Conservation (phyloP, 2,113 vertebrate genomes). For the Pimephales promelas region DNA sequence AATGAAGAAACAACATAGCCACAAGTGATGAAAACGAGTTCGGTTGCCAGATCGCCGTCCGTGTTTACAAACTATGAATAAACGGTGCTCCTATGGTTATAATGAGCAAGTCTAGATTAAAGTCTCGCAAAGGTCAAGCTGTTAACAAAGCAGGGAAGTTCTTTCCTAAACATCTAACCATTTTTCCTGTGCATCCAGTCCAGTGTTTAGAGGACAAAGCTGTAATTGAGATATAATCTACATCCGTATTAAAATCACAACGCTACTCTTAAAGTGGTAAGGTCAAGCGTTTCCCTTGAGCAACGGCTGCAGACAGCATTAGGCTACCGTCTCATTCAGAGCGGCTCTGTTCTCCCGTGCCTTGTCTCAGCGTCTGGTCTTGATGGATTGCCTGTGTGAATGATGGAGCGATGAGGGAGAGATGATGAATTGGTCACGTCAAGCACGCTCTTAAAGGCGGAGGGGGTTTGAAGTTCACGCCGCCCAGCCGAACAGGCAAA, state of each 20-base stretch:
- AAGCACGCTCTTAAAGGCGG: slow-evolving; percentile 56
- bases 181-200: background rate
- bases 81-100: background rate
- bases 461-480: slow-evolving; percentile 48
- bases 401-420: slow-evolving; percentile 49
- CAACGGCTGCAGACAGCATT: slow-evolving; percentile 9
- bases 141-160: background rate
- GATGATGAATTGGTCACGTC: slow-evolving; percentile 55
- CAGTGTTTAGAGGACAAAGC: background rate
- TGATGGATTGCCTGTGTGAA: slow-evolving; percentile 50
- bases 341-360: background rate
- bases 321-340: slow-evolving; percentile 19
- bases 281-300: slow-evolving; percentile 5
- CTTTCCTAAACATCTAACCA: background rate
- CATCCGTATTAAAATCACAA: background rate
- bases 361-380: background rate
- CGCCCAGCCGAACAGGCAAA: slow-evolving; percentile 1
- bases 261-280: slow-evolving; percentile 22
- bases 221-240: background rate
- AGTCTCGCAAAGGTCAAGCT: background rate
- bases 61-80: background rate
- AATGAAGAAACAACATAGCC: slow-evolving; percentile 71
- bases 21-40: slow-evolving; percentile 52
- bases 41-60: slow-evolving; percentile 9
- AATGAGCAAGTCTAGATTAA: background rate